A percentile compares a stretch with the other conserved stretches of the same genome.
These are phyloP conservation scores for Melipona beecheii DNA, from an alignment of 2,888 invertebrate species.

Conservation along the genomic window DNA sequence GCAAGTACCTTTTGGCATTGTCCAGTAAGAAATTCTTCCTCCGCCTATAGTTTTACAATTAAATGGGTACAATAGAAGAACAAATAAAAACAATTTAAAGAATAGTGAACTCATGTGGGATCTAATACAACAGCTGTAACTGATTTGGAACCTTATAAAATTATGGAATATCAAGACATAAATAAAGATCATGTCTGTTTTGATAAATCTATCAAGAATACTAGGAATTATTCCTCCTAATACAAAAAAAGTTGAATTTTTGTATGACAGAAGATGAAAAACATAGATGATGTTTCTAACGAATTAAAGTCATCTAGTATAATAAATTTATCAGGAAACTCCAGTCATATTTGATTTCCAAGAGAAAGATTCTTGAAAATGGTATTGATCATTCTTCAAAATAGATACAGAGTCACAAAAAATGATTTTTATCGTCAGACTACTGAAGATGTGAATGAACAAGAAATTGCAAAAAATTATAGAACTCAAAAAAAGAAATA, in stretches of 20 bases:
- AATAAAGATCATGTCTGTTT: conserved; percentile 80
- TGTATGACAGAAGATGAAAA: conserved; percentile 32
- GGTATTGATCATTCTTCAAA: not conserved
- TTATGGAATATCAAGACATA: conserved; percentile 82
- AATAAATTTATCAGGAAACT: conserved; percentile 18
- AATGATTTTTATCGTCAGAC: conserved; percentile 3
- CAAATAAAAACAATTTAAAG: conserved; percentile 75
- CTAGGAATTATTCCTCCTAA: conserved; percentile 11
- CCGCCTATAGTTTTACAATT: conserved; percentile 65
- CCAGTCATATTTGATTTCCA: not conserved
- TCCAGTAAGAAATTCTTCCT: conserved; percentile 76
- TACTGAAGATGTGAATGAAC: not conserved
- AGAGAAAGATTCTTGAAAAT: conserved; percentile 12
- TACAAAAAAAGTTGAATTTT: conserved; percentile 29
- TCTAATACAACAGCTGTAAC: conserved; percentile 75
- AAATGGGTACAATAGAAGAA: too few species aligned
- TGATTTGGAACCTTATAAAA: conserved; percentile 79
- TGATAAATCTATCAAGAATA: conserved; percentile 77
- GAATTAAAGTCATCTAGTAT: conserved; percentile 24
- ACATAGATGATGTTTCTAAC: conserved; percentile 21
- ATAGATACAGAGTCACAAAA: conserved; percentile 7
- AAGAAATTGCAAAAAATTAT: conserved; percentile 1
- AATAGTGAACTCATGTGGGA: conserved; percentile 77
- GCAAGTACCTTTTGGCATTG: conserved; percentile 80
- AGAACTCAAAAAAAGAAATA: conserved; percentile 31